Percentiles rank a stretch among this genome's conserved stretches.
phyloP scores from a whole-genome alignment of 2,113 vertebrate species.

The Cheirogaleus medius region DNA sequence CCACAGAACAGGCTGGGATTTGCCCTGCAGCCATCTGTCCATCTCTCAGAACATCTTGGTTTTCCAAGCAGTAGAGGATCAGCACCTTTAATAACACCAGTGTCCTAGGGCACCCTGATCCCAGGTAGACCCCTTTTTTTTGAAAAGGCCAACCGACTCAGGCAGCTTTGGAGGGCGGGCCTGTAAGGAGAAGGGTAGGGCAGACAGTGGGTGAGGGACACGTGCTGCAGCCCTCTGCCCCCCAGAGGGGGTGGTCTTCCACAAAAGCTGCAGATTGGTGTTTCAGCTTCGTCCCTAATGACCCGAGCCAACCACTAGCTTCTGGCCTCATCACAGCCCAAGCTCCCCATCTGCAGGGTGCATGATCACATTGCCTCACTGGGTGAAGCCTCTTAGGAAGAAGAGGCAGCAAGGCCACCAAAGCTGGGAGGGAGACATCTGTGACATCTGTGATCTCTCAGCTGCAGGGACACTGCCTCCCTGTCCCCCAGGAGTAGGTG shows the following conservation, averaged over 20 bases:
- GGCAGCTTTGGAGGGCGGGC: neutral
- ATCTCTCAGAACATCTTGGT: neutral
- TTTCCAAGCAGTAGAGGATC: neutral
- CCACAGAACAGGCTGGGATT: neutral
- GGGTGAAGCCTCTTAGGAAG: neutral
- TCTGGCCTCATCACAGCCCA: neutral
- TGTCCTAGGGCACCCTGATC: neutral
- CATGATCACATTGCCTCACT: neutral
- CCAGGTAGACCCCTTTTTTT: neutral
- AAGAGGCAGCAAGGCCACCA: neutral
- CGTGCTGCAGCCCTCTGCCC: neutral
- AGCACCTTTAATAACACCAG: neutral
- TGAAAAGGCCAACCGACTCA: neutral
- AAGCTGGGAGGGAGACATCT: neutral
- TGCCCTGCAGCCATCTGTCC: neutral
- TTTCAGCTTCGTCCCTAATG: neutral
- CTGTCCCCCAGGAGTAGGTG: neutral
- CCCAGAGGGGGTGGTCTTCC: neutral
- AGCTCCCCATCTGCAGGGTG: neutral
- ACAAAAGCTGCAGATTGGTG: neutral
- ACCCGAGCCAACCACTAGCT: neutral
- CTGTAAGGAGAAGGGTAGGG: neutral
- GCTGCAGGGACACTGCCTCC: neutral
- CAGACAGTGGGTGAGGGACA: neutral
- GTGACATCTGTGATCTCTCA: neutral